These are phyloP conservation scores for Porites cylindrica DNA, from an alignment of 92 coral and sea anemone species.

Conservation along the genomic window DNA sequence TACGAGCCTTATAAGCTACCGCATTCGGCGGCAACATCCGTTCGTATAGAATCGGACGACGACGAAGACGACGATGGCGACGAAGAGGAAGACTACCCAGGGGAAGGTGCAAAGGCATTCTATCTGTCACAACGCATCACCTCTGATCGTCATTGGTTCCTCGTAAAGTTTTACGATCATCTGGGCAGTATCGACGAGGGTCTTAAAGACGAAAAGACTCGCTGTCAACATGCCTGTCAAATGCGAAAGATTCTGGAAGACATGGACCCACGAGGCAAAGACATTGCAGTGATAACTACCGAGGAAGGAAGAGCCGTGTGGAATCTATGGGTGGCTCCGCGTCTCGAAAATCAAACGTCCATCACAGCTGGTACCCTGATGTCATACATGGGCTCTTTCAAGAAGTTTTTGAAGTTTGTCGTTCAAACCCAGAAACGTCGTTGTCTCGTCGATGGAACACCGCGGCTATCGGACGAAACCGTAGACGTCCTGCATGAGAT, in stretches of 20 bases:
- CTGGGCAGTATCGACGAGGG: conserved; percentile 4
- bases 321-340: background rate
- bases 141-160: background rate
- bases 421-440: background rate
- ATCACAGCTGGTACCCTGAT: background rate
- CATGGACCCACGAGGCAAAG: background rate
- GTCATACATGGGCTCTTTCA: background rate
- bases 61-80: no score
- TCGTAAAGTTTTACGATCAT: background rate
- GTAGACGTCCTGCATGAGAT: background rate
- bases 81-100: no score
- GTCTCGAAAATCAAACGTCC: background rate
- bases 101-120: no score
- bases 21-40: no score
- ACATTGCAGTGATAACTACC: background rate
- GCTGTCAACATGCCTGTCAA: conserved; percentile 4
- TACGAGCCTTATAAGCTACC: no score
- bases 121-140: background rate
- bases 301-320: conserved; percentile 1
- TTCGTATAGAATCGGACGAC: no score
- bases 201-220: background rate
- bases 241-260: conserved; percentile 4
- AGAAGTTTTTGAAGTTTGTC: background rate
- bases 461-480: background rate
- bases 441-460: background rate